Evolutionary conservation across 2,113 vertebrate genomes (phyloP), one percentile per base, ranked within the genome.

Genomic region (Tragelaphus buxtoni): DNA sequence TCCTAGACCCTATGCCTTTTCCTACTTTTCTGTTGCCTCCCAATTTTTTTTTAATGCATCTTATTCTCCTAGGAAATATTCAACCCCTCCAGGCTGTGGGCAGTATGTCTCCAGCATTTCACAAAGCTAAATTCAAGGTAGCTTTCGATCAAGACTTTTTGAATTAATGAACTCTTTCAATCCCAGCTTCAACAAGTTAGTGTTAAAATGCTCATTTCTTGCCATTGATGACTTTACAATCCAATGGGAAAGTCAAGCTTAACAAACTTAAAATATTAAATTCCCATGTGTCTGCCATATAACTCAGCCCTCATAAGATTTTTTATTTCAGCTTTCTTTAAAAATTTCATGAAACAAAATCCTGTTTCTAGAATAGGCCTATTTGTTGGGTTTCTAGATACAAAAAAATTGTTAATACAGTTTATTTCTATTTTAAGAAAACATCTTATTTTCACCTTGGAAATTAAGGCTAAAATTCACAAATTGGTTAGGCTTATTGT

Each of bases 351-450:
- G 28, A 28, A 18, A 72, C 79, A 80, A 77, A 49, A 45, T 47
- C 69, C 39, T 74, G 26, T 65, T 96, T 42, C 55, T 97, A 87
- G 35, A 90, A 45, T 17, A 91, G 55, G n/a, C 9, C 58, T 60
- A 76, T 51, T 90, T 92, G 63, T 74, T 51, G 53, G 20, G 30
- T 88, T 79, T 88, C 80, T 92, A 97, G 58, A 96, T 85, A 90
- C 60, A 84, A 79, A 94, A 18, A 56, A 80, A 72, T n/a, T 51
- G 60, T 92, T 97, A 82, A 87, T 76, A 65, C 30, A 84, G 7
- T 56, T 95, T 94, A 76, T 74, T 91, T 96, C 47, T 90, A 49
- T 95, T 91, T 93, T 24, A 63, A 80, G 58, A 84, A 90, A 92
- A 87, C 1, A 65, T 8, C n/a, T 82, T 55, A 55, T 79, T 91